Evolutionary conservation across 1,140 invertebrate species (phyloP).

Genomic region (Aphis craccivora): DNA sequence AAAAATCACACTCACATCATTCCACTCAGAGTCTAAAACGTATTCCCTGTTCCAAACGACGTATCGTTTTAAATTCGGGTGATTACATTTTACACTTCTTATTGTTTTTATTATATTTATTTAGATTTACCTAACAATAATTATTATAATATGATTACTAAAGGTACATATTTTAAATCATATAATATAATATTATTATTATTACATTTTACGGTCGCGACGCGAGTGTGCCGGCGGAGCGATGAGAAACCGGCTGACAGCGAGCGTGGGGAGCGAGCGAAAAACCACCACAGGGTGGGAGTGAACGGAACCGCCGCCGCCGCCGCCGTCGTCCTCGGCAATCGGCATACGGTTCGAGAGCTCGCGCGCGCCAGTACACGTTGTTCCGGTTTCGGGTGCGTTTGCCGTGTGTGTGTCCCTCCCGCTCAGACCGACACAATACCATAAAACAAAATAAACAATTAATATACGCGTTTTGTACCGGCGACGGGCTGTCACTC

Average conservation of each 20-base stretch:
- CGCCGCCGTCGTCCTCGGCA: not conserved
- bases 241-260: not conserved
- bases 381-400: constrained; percentile 31
- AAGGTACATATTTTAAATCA: not conserved
- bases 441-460: not conserved
- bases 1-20: too few species aligned
- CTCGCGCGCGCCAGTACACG: not conserved
- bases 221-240: too few species aligned
- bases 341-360: not conserved
- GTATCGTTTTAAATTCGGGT: too few species aligned
- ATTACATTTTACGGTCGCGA: not conserved
- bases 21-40: too few species aligned
- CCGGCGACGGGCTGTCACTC: not conserved
- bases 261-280: not conserved
- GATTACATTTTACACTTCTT: too few species aligned
- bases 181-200: not conserved
- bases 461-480: not conserved
- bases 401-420: not conserved
- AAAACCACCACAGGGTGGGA: not conserved
- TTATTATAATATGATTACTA: too few species aligned
- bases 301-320: not conserved
- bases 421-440: not conserved
- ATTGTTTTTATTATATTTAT: too few species aligned
- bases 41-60: too few species aligned
- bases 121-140: too few species aligned